phyloP scores from a whole-genome alignment of 2,888 invertebrate species.

The Acanthoscelides obtectus region DNA sequence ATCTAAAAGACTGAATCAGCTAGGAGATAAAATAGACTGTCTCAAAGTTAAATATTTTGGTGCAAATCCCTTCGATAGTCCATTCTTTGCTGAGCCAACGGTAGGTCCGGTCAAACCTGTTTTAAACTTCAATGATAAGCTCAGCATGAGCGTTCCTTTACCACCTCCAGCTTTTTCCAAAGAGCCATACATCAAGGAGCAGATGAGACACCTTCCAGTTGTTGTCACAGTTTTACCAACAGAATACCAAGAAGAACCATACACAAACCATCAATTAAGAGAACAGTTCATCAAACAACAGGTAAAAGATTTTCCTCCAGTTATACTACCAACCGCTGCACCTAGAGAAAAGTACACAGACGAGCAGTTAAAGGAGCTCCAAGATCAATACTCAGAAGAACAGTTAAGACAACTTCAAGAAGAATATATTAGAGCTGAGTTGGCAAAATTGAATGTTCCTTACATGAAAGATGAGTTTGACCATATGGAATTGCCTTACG shows the following conservation, averaged over 20 bases:
- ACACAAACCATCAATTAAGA: neutral
- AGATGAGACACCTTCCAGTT: neutral
- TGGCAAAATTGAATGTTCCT: neutral
- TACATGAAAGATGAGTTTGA: neutral
- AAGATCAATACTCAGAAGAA: neutral
- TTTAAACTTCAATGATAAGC: constrained; percentile 16
- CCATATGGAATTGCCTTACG: neutral
- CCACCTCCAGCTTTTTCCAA: constrained; percentile 1
- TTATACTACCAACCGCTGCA: neutral
- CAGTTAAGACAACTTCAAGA: neutral
- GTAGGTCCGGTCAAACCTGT: constrained; percentile 51
- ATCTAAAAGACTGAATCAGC: constrained; percentile 54
- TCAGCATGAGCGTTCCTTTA: constrained; percentile 1
- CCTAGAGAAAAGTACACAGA: neutral
- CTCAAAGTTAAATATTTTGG: constrained; percentile 65
- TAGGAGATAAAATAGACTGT: constrained; percentile 72
- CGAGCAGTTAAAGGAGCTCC: neutral
- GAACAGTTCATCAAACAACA: neutral
- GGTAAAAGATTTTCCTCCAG: neutral
- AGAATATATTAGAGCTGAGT: neutral
- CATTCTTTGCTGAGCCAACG: constrained; percentile 60
- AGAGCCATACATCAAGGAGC: neutral
- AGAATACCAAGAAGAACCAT: neutral
- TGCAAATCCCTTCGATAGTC: constrained; percentile 68
- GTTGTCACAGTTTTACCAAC: neutral